Conservation (phyloP, 2,113 vertebrate species). For the Ammodytes dubius region DNA sequence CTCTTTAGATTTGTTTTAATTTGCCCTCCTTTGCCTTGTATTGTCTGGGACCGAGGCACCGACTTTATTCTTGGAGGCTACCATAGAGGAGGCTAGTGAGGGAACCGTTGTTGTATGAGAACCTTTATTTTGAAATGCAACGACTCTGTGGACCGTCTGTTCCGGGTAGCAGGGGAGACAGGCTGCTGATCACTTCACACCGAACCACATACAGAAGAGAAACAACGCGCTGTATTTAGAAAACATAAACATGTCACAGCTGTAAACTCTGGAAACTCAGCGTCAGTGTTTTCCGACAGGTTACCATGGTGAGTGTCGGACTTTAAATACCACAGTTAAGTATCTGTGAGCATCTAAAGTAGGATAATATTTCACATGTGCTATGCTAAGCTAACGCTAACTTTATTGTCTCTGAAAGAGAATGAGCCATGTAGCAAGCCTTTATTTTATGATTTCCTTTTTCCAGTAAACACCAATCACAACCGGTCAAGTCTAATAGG, state of each 20-base stretch:
- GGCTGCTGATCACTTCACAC: slow-evolving; percentile 7
- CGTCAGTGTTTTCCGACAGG: background rate
- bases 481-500: too few relatives aligned
- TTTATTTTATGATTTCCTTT: background rate
- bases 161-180: slow-evolving; percentile 5
- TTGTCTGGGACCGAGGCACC: too few relatives aligned
- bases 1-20: background rate
- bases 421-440: background rate
- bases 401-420: background rate
- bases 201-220: background rate
- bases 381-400: slow-evolving; percentile 53
- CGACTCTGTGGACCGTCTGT: background rate
- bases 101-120: too few relatives aligned
- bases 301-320: slow-evolving; percentile 63
- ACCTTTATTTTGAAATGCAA: slow-evolving; percentile 54
- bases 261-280: background rate
- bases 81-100: too few relatives aligned
- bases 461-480: background rate
- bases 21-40: too few relatives aligned
- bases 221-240: background rate
- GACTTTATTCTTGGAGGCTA: too few relatives aligned
- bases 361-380: background rate
- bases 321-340: background rate
- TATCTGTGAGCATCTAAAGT: background rate
- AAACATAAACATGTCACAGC: background rate